phyloP scores from a whole-genome alignment of 2,797 vertebrate species.

The Hyperoplus immaculatus region DNA sequence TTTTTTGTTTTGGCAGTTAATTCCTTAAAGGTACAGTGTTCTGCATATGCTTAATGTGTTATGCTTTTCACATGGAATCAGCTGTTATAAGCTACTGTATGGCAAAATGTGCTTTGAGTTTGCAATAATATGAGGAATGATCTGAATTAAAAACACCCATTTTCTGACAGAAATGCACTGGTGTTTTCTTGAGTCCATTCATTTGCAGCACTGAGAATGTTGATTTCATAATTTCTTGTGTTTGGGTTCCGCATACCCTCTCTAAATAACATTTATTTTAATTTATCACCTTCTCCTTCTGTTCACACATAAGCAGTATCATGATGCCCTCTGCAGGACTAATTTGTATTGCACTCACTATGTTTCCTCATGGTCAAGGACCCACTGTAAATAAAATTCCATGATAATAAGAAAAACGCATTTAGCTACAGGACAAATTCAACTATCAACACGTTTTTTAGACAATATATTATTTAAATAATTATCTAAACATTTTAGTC shows the following conservation, averaged over 20 bases:
- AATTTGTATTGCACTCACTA: background rate
- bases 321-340: constrained; percentile 49
- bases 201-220: constrained; percentile 8
- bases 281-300: background rate
- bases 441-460: background rate
- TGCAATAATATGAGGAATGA: constrained; percentile 73
- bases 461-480: background rate
- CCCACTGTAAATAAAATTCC: background rate
- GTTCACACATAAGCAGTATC: background rate
- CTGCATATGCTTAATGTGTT: constrained; percentile 73
- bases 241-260: background rate
- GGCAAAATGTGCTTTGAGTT: constrained; percentile 70
- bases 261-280: background rate
- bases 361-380: background rate
- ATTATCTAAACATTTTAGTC: background rate
- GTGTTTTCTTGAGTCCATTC: constrained; percentile 43
- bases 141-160: constrained; percentile 67
- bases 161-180: constrained; percentile 53
- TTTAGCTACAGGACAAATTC: background rate
- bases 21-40: constrained; percentile 84
- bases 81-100: constrained; percentile 74
- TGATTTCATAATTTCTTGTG: background rate
- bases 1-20: constrained; percentile 61
- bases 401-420: background rate
- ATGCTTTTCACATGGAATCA: constrained; percentile 79